phyloP scores from a whole-genome alignment of 1,140 invertebrate species.

The Calephelis nemesis region DNA sequence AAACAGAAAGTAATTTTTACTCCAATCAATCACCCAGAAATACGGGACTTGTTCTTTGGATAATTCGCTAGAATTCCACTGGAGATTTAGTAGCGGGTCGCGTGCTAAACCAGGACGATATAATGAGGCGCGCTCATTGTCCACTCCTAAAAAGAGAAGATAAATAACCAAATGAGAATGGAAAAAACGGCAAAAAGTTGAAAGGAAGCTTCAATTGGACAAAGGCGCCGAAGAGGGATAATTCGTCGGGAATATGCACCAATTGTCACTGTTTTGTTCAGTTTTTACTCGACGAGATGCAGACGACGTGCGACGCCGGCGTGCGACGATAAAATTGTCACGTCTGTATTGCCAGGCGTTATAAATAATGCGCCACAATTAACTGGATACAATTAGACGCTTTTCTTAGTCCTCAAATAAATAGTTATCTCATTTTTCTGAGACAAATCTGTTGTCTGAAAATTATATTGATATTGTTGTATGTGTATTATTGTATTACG shows the following conservation, averaged over 20 bases:
- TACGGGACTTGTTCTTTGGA: conserved; percentile 56
- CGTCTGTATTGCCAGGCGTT: conserved; percentile 27
- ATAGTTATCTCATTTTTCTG: neutral
- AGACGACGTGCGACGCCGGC: conserved; percentile 30
- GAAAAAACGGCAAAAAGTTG: conserved; percentile 73
- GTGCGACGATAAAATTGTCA: conserved; percentile 54
- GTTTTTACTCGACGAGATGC: conserved; percentile 47
- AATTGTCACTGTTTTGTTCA: conserved; percentile 74
- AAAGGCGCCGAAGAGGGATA: conserved; percentile 76
- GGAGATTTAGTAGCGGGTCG: conserved; percentile 68
- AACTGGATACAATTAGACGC: conserved; percentile 6
- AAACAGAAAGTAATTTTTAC: conserved; percentile 71
- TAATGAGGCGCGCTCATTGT: conserved; percentile 72
- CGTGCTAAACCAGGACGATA: conserved; percentile 68
- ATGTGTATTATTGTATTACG: no score
- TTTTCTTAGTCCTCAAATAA: neutral
- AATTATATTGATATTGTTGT: no score
- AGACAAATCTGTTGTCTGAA: no score
- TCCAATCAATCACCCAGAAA: conserved; percentile 74
- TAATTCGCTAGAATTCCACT: conserved; percentile 77
- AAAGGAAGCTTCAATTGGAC: conserved; percentile 73
- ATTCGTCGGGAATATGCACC: conserved; percentile 76
- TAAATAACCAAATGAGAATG: conserved; percentile 78
- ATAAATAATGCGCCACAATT: conserved; percentile 28
- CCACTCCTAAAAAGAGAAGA: conserved; percentile 66